Conservation (phyloP, 2,797 vertebrate species). For the Psittacula derbiana region DNA sequence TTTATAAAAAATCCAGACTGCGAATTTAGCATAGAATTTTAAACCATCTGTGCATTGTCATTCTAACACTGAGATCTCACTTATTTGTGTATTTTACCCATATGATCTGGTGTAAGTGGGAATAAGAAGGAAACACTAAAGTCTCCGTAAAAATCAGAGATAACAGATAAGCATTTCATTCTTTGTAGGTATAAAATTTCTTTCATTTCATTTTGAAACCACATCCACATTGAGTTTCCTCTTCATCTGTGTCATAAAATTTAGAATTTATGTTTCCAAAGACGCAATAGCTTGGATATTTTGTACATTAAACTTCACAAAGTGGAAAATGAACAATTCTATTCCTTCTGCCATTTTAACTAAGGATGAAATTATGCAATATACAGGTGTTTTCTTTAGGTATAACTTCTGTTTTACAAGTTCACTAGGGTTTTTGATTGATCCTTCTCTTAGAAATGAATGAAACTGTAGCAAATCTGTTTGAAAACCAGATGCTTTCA, state of each 20-base stretch:
- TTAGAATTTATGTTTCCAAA: background rate
- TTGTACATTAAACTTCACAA: background rate
- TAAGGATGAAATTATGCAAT: background rate
- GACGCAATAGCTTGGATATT: background rate
- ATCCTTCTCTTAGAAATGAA: background rate
- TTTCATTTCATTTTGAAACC: background rate
- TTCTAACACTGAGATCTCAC: background rate
- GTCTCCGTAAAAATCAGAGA: background rate
- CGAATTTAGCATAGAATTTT: slow-evolving; percentile 39
- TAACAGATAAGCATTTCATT: background rate
- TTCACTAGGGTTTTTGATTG: background rate
- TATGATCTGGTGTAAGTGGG: background rate
- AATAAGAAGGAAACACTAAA: background rate
- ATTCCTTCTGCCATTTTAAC: background rate
- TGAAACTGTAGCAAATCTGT: background rate
- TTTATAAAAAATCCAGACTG: slow-evolving; percentile 17
- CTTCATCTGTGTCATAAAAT: background rate
- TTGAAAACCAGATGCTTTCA: background rate
- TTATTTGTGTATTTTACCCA: slow-evolving; percentile 25
- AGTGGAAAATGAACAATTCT: background rate
- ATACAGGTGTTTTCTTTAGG: background rate
- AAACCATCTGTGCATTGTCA: slow-evolving; percentile 55
- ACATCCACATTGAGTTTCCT: background rate
- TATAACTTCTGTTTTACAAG: background rate
- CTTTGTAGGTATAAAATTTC: background rate